Base-by-base conservation (phyloP, 2,797 vertebrate species). In the Eulemur rubriventer region DNA sequence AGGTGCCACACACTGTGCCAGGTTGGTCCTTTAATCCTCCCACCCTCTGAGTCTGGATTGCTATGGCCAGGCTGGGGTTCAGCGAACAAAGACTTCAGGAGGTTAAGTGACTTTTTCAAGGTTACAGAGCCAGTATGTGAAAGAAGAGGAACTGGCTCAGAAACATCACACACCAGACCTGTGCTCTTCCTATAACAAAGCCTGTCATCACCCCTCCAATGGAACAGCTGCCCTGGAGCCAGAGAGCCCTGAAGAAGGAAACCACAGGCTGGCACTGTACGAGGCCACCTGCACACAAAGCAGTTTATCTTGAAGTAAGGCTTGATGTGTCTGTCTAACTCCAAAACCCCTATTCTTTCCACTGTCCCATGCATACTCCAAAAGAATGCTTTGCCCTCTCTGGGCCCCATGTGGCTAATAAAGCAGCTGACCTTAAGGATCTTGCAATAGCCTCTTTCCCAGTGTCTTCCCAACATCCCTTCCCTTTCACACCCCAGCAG, bases 151-250 rank as follows among this genome's bases (percentile, higher is more conserved):
- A 89, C 48, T 91, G 55, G 52, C 33, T 61, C 48, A 61, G 63
- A 90, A 89, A 92, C 30, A 55, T 18, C 43, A 82, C 46, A 35
- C 59, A 48, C 38, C 59, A 48, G 48, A 85, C 50, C 92, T 48
- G 20, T 48, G 22, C 43, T 93, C 59, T 76, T 65, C 20, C 50
- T 81, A 4, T 18, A 73, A 55, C 28, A 24, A 17, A 43, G 26
- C 4, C 20, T 28, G 1, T 22, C 38, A 14, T 30, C 46, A 22
- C 12, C 28, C 11, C 6, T 28, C 43, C n/a, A 41, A 1, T 8
- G 48, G 28, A 67, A 28, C 4, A 33, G 48, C 12, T 12, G 9
- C 33, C 22, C 14, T 0, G 30, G 28, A 89, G 63, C 30, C 55
- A 26, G 57, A 43, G 7, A 17, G 6, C 52, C 70, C 20, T 7